These are phyloP conservation scores for Carettochelys insculpta DNA, from an alignment of 2,113 vertebrate genomes.

Conservation along the genomic window DNA sequence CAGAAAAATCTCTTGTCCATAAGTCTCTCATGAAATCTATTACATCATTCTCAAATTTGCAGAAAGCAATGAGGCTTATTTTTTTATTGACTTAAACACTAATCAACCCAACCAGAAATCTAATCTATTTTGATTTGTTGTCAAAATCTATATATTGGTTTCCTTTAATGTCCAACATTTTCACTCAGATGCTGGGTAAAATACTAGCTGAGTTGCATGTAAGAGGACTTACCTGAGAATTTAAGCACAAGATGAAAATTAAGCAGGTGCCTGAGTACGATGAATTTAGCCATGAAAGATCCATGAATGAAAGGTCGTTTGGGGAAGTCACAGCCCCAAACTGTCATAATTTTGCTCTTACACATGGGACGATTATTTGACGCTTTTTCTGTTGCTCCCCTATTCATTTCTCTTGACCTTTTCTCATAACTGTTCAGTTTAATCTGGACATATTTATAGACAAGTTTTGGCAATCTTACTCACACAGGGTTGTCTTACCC, in stretches of 20 bases:
- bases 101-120: conserved; percentile 30
- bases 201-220: conserved; percentile 59
- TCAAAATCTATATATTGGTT: conserved; percentile 40
- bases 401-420: too few relatives aligned
- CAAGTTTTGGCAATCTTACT: not conserved
- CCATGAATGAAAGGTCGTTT: too few relatives aligned
- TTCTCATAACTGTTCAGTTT: not conserved
- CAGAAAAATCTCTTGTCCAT: too few relatives aligned
- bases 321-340: too few relatives aligned
- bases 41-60: not conserved
- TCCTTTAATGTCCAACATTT: conserved; percentile 29
- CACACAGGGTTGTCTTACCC: not conserved
- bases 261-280: not conserved
- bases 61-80: not conserved
- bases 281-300: too few relatives aligned
- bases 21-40: conserved; percentile 27
- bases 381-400: too few relatives aligned
- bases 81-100: conserved; percentile 2
- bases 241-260: not conserved
- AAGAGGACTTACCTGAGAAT: too few relatives aligned
- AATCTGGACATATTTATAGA: not conserved
- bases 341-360: too few relatives aligned
- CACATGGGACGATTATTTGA: too few relatives aligned
- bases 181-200: conserved; percentile 45
- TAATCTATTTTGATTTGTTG: conserved; percentile 59